Base-by-base conservation (phyloP, 2,888 invertebrate species). In the Heliconius sara region DNA sequence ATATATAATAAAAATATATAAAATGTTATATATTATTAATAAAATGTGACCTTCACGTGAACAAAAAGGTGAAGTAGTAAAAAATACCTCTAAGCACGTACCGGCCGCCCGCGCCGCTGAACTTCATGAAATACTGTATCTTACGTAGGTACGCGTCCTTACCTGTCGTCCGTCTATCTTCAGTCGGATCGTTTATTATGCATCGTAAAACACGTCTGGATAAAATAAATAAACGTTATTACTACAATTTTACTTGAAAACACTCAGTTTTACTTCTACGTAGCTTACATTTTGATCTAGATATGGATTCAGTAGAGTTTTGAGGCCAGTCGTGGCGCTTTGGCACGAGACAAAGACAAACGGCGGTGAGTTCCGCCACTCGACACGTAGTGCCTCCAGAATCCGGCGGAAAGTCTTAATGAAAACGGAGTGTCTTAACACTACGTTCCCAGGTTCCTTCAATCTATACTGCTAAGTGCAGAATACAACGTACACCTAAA, bases 161-260 rank as follows among this genome's bases (percentile, higher is more conserved):
- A 77, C 77, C 79, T 75, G 79, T 72, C 80, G 63, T 30, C 73
- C 74, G n/a, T 60, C 73, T 75, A 71, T 74, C 72, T 77, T 72
- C 43, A 66, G 47, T 47, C 25, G 43, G 70, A 65, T 81, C 57
- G 27, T 71, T 81, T 81, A 81, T 81, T 79, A 60, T 76, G 34
- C 9, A 34, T 60, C 70, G 79, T 81, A 81, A 81, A 79, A 76
- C 71, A 72, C 39, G 57, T 70, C 25, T 52, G 75, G 70, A 76
- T 78, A 74, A 74, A 77, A 70, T 77, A 80, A 63, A 30, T 71
- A 71, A 52, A 27, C 52, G 27, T 72, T 71, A 68, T 34, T 60
- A 52, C 72, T 5, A 16, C 16, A 30, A n/a, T 72, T 52, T 52
- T 30, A 52, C 22, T 72, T 52, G 27, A 72, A 52, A 72, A 30